Base-by-base conservation (phyloP, 1,140 invertebrate species). In the Macrotrachela quadricornifera region DNA sequence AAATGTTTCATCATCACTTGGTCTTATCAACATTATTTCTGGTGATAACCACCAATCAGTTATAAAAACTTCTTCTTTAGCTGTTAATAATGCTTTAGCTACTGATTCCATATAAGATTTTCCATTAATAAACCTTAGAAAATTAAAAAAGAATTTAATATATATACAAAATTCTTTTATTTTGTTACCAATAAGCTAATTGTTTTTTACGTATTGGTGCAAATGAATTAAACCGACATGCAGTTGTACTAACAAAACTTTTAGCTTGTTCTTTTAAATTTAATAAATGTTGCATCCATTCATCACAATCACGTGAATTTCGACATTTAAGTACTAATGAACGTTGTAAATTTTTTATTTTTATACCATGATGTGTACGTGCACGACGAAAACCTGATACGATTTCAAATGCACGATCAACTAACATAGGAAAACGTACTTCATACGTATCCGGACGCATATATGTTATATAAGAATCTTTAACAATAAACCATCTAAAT, bases 31-130 rank as follows among this genome's bases (percentile, higher is more conserved):
- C 66, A 85, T 85, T 55, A 95, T 84, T 70, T 94, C 85, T 0
- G 88, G 87, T 64, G 83, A 87, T 15, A 94, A 57, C 48, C 86
- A 92, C 88, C 88, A 95, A 67, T 92, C 87, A 0, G 86, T 82
- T 36, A 95, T 92, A 66, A 83, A 90, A 56, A 95, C 86, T 73
- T 95, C 87, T 69, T 92, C 84, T 56, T 77, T 79, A 3, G 88
- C 88, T 49, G 75, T 73, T 65, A 91, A 83, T 57, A 94, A 68
- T 6, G 81, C 83, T 63, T 88, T 82, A 0, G 85, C 85, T 1
- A 91, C 79, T 6, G 83, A 80, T 8, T 80, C 76, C 77, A 92
- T 85, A 64, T 91, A 91, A 40, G 71, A 71, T 0, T 77, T 73
- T 4, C 85, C 87, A 71, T 94, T 87, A 1, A 91, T 82, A 18